phyloP scores from a whole-genome alignment of 2,888 invertebrate species.

The Aricia artaxerxes region DNA sequence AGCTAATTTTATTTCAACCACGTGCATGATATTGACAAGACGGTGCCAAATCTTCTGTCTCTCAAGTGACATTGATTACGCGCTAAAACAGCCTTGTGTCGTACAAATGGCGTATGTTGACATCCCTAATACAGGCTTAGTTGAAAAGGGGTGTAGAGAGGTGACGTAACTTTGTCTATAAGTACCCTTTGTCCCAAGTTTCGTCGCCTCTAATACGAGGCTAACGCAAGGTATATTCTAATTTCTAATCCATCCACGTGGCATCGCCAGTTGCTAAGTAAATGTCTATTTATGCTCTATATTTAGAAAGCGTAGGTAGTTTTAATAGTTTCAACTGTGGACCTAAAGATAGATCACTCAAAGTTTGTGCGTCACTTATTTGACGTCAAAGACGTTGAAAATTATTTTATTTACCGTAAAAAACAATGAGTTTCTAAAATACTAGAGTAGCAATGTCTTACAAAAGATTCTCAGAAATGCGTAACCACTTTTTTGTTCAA shows the following conservation, averaged over 20 bases:
- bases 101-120: neutral
- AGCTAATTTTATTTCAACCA: too few species aligned
- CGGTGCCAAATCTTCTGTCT: too few species aligned
- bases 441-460: too few species aligned
- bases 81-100: too few species aligned
- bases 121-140: neutral
- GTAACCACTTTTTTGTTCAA: too few species aligned
- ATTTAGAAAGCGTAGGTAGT: neutral
- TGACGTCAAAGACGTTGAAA: neutral
- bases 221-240: neutral
- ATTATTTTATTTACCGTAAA: too few species aligned
- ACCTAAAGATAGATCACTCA: neutral
- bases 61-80: too few species aligned
- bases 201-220: neutral
- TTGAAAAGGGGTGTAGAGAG: neutral
- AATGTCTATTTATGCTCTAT: neutral
- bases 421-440: too few species aligned
- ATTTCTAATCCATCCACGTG: neutral
- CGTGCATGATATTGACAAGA: too few species aligned
- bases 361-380: neutral
- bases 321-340: too few species aligned
- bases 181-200: neutral
- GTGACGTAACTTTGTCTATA: neutral
- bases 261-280: neutral
- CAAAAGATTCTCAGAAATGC: too few species aligned